phyloP scores from a whole-genome alignment of 2,888 invertebrate species.

The Drosophila maculinotata region DNA sequence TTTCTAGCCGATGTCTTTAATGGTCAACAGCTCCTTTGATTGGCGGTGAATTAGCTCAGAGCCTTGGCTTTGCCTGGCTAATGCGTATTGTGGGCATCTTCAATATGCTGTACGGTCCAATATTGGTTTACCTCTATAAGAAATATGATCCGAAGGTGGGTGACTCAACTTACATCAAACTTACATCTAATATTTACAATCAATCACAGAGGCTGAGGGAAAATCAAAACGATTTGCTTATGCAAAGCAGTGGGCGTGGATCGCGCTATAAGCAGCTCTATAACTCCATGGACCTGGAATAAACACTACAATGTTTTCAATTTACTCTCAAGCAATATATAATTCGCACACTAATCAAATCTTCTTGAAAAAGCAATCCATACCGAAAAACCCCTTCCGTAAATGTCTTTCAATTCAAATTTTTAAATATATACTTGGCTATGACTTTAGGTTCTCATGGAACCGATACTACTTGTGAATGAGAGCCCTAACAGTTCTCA shows the following conservation, averaged over 20 bases:
- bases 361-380: background rate
- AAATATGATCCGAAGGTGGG: conserved; percentile 83
- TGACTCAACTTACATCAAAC: background rate
- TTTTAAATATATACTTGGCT: conserved; percentile 10
- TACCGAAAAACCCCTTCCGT: conserved; percentile 1
- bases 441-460: conserved; percentile 20
- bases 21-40: conserved; percentile 88
- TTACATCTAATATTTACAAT: background rate
- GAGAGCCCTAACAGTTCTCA: background rate
- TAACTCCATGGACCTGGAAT: conserved; percentile 82
- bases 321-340: conserved; percentile 42
- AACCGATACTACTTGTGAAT: background rate
- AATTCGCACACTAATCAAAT: conserved; percentile 8
- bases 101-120: conserved; percentile 89
- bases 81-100: conserved; percentile 90
- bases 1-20: background rate
- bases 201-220: conserved; percentile 75
- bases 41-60: conserved; percentile 90
- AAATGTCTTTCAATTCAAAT: conserved; percentile 3
- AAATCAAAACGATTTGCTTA: conserved; percentile 81
- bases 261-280: conserved; percentile 84
- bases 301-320: conserved; percentile 19
- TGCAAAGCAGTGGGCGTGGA: conserved; percentile 74
- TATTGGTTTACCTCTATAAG: conserved; percentile 86
- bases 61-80: conserved; percentile 90